These are phyloP conservation scores for Coccyzus lansbergi DNA, from an alignment of 2,797 vertebrate species.

Conservation along the genomic window DNA sequence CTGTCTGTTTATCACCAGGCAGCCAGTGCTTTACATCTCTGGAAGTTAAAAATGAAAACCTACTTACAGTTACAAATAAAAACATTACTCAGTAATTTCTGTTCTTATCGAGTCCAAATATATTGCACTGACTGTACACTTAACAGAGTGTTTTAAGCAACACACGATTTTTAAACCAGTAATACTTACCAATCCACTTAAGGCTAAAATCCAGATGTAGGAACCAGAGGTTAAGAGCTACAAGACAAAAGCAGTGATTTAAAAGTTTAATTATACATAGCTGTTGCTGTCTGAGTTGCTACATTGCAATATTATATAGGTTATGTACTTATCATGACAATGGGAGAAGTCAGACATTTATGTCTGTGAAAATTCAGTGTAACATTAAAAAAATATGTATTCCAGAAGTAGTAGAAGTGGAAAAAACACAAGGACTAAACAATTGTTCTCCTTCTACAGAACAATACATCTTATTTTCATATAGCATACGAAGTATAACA, in stretches of 20 bases:
- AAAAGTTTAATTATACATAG: slow-evolving; percentile 16
- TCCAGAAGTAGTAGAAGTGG: slow-evolving; percentile 11
- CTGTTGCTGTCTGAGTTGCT: not conserved
- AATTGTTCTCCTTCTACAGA: not conserved
- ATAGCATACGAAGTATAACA: slow-evolving; percentile 46
- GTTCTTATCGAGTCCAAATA: not conserved
- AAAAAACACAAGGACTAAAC: slow-evolving; percentile 14
- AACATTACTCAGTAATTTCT: not conserved
- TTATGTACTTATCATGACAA: not conserved
- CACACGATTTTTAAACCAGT: not conserved
- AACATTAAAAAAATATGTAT: not conserved
- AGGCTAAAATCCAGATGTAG: slow-evolving; percentile 93
- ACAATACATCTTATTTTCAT: slow-evolving; percentile 59
- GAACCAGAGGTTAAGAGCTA: slow-evolving; percentile 94
- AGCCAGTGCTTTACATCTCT: not conserved
- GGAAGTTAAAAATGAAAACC: not conserved
- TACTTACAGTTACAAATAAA: not conserved
- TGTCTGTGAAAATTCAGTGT: not conserved
- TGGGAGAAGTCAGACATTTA: not conserved
- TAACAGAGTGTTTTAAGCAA: not conserved
- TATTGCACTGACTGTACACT: not conserved
- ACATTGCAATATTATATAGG: not conserved
- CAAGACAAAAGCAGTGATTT: slow-evolving; percentile 58
- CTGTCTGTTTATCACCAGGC: not conserved
- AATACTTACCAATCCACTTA: slow-evolving; percentile 93